Percentiles rank a stretch among this genome's conserved stretches.
These are phyloP conservation scores for Pituophis catenifer DNA, from an alignment of 2,113 vertebrate species.

Conservation along the genomic window DNA sequence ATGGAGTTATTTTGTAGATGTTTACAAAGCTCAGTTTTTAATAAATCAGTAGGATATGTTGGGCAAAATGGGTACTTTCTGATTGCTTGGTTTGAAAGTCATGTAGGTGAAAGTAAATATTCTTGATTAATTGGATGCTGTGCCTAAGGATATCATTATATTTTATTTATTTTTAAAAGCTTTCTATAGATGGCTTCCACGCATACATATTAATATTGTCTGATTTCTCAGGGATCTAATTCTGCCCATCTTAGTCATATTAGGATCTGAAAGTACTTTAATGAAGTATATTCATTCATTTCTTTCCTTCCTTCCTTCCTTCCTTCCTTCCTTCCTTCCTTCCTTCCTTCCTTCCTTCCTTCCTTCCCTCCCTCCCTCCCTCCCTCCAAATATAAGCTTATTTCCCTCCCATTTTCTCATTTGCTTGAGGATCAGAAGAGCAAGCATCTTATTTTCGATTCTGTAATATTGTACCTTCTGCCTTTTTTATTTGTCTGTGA, in stretches of 20 bases:
- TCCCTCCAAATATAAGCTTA: conserved; percentile 10
- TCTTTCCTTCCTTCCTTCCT: not conserved
- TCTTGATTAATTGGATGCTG: not conserved
- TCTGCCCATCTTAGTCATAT: not conserved
- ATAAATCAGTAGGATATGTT: not conserved
- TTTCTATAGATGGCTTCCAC: not conserved
- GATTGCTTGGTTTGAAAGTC: not conserved
- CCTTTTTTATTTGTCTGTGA: conserved; percentile 9
- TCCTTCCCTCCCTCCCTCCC: not conserved
- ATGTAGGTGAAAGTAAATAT: not conserved
- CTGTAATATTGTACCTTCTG: not conserved
- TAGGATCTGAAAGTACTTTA: conserved; percentile 9
- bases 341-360: not conserved
- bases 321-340: conserved; percentile 6
- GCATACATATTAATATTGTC: not conserved
- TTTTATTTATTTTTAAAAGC: not conserved
- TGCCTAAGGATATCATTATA: not conserved
- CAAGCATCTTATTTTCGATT: conserved; percentile 26
- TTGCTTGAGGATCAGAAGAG: conserved; percentile 47
- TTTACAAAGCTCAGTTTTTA: not conserved
- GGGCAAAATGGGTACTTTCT: not conserved
- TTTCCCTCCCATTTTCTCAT: conserved; percentile 9
- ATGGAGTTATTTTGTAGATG: not conserved
- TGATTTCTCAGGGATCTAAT: not conserved
- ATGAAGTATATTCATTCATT: not conserved